Base-by-base conservation (phyloP, 2,797 vertebrate genomes). In the Coendou prehensilis region DNA sequence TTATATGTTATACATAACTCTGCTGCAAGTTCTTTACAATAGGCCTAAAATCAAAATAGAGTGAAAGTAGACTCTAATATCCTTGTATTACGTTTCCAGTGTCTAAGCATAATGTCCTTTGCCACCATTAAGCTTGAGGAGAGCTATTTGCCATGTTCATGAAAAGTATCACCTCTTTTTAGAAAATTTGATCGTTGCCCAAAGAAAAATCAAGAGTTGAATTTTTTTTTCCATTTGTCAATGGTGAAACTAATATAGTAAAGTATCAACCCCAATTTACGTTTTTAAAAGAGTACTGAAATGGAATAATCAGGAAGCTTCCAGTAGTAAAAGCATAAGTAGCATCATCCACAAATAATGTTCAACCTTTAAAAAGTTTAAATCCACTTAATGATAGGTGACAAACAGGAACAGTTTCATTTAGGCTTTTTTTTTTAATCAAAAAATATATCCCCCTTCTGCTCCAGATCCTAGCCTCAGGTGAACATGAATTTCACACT, bases 61-160 rank as follows among this genome's bases (percentile, higher is more conserved):
- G 33, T n/a, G 64, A 91, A 97, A 93, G 90, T 83, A 13, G 50
- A 67, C 5, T 91, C 26, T 93, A 93, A 80, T 93, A 79, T 76
- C 28, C 59, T 93, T 75, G 23, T 78, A 86, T 85, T 96, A 96
- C 76, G 63, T 88, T 94, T 89, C 87, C 54, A 86, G 82, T 95
- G 63, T 91, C 76, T 93, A 81, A 61, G 20, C 45, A 78, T 41
- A 81, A 63, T 91, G 33, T 3, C 52, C 90, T 94, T 94, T 93
- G 41, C 50, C 71, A 95, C 47, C 64, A 71, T 89, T 97, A 96
- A 80, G 20, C 82, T 96, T 94, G 91, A 96, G 95, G 76, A 94
- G 5, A 87, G 2, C 23, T 89, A 69, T 87, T 61, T 56, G 9
- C 11, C 79, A 80, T 4, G 73, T 96, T 64, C 61, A 67, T 80